Conservation (phyloP, 1,140 invertebrate genomes). For the Euglossa dilemma region DNA sequence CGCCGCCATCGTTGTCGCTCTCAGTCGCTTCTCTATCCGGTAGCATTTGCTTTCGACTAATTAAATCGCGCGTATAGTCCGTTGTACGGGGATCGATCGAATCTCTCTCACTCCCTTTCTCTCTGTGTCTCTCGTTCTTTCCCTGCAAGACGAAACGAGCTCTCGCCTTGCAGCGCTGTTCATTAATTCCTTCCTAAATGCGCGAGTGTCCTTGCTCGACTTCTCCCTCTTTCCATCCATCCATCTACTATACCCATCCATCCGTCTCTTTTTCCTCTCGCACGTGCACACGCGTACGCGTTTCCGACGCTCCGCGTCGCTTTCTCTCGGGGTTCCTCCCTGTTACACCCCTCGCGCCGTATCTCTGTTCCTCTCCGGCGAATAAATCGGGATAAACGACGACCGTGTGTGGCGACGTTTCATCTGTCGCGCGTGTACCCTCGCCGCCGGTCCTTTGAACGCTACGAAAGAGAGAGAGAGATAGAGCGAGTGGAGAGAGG, state of each 20-base stretch:
- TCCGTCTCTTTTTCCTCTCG: neutral
- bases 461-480: neutral
- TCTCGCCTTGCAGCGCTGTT: conserved; percentile 34
- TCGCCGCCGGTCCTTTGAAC: conserved; percentile 29
- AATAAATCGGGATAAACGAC: conserved; percentile 39
- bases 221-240: neutral
- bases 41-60: conserved; percentile 64
- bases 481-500: neutral
- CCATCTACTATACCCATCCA: too few relatives aligned
- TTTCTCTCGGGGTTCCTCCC: neutral
- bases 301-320: neutral
- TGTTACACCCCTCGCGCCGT: neutral
- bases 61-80: conserved; percentile 55
- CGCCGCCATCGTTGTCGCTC: neutral
- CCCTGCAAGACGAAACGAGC: conserved; percentile 52
- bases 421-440: conserved; percentile 23
- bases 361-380: neutral
- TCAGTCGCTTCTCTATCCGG: conserved; percentile 20
- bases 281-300: too few relatives aligned
- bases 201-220: neutral
- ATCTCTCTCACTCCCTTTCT: neutral
- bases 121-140: neutral
- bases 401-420: conserved; percentile 20
- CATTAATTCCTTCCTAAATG: conserved; percentile 40
- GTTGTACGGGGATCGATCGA: conserved; percentile 34